Evolutionary conservation across 2,113 vertebrate genomes (phyloP), one percentile per base, ranked within the genome.

Genomic region (Mobula birostris): DNA sequence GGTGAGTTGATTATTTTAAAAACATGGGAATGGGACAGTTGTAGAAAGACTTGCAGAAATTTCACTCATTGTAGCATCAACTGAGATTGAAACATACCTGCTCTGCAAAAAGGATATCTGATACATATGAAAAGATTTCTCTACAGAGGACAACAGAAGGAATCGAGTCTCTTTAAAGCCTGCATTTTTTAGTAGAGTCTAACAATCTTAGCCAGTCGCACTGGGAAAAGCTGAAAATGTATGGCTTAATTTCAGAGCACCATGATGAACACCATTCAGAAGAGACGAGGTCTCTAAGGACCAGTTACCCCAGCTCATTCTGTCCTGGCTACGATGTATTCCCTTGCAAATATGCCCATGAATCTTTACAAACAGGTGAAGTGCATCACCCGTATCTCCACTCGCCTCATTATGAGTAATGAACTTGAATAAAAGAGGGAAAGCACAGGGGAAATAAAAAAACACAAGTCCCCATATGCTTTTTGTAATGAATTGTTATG

Each of bases 401-500:
- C 72, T 94, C 94, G 90, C 94, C 95, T 95, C 94, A 94, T 95
- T 95, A 95, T 95, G 95, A 96, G 95, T 95, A 95, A 96, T 95
- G 95, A 95, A 94, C 95, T 95, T 95, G 95, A 95, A 95, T 94
- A 93, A 94, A 94, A 87, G 94, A 95, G 94, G 94, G 94, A 94
- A 94, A 95, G 94, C 95, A 95, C 95, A 95, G 92, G 95, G 95
- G 95, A 96, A 96, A 95, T 95, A 95, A 95, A 94, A 94, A 36
- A 94, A 94, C 74, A 95, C 94, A 94, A 94, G 80, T 94, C 94
- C 94, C 94, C 94, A 95, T 95, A 94, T 95, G 95, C 94, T 94
- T 94, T 95, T 94, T 94, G 95, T 95, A 95, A 96, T 96, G 95
- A 95, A 95, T 95, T 95, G 95, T 96, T 96, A 95, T 95, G 95